phyloP scores from a whole-genome alignment of 2,888 invertebrate genomes.

The Dasypolia templi region DNA sequence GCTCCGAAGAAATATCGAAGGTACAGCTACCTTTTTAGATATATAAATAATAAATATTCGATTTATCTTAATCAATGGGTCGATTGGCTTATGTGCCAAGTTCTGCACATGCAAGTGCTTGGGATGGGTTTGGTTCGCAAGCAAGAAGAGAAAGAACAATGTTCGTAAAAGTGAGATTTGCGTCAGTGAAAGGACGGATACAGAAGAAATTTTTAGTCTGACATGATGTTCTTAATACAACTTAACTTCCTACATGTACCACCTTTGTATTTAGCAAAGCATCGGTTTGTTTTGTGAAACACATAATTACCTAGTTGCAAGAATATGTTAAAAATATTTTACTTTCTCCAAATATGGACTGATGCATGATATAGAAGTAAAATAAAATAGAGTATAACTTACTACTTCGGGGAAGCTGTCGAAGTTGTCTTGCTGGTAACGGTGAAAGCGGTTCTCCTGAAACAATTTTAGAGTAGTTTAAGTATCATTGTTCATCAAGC shows the following conservation, averaged over 20 bases:
- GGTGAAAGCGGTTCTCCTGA: slow-evolving; percentile 48
- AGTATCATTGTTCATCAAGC: neutral
- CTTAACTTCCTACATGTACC: neutral
- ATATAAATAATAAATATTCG: neutral
- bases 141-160: neutral
- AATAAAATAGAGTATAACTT: slow-evolving; percentile 31
- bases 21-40: neutral
- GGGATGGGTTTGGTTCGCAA: neutral
- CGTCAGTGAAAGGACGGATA: neutral
- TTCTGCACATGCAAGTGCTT: too few relatives aligned
- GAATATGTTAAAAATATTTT: neutral
- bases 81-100: too few relatives aligned
- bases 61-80: neutral
- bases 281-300: neutral
- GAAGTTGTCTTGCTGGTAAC: slow-evolving; percentile 32
- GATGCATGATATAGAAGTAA: neutral
- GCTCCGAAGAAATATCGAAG: neutral
- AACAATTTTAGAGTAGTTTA: slow-evolving; percentile 32
- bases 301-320: too few relatives aligned
- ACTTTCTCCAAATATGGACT: neutral
- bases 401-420: slow-evolving; percentile 46
- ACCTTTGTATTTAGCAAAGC: neutral
- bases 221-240: neutral
- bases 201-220: neutral
- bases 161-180: neutral